Conservation (phyloP, 2,797 vertebrate genomes). For the Diplodus sargus region DNA sequence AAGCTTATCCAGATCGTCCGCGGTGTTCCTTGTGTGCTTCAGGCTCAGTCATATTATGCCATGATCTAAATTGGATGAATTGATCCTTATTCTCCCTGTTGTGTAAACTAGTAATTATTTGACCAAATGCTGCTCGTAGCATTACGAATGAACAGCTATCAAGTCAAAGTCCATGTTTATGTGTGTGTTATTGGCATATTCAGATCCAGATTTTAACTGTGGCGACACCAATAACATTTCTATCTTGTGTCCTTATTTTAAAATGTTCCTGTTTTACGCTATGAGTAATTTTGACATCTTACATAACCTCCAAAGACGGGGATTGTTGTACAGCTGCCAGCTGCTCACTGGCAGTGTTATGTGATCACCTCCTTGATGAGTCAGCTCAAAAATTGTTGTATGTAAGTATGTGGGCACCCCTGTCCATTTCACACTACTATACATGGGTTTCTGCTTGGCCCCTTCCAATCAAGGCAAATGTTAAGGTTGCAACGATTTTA, state of each 20-base stretch:
- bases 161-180: background rate
- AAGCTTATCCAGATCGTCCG: background rate
- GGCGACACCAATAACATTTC: background rate
- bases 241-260: background rate
- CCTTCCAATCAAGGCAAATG: background rate
- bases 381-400: background rate
- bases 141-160: background rate
- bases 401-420: background rate
- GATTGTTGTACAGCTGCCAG: background rate
- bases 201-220: background rate
- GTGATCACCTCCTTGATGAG: conserved; percentile 7
- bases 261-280: background rate
- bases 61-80: background rate
- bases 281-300: background rate
- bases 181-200: background rate
- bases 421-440: background rate
- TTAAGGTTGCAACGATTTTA: background rate
- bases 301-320: background rate
- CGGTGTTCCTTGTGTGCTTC: background rate
- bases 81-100: background rate
- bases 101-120: background rate
- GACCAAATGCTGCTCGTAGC: background rate
- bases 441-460: rapidly evolving
- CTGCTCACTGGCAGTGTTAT: background rate
- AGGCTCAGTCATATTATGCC: too few relatives aligned